phyloP scores from a whole-genome alignment of 1,140 invertebrate genomes.

The Tetragnatha versicolor region DNA sequence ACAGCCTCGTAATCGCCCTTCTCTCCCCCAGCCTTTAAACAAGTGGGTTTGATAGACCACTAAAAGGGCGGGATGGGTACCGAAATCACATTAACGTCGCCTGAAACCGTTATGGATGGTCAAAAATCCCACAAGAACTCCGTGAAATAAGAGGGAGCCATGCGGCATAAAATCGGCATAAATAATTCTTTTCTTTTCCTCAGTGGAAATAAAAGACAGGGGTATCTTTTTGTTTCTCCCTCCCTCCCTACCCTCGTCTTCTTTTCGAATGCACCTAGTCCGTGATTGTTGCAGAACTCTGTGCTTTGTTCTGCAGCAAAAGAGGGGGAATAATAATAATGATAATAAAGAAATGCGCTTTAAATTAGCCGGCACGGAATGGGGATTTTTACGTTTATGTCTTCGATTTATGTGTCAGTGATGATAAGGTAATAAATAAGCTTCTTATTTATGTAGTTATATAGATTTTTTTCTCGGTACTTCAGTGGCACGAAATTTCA shows the following conservation, averaged over 20 bases:
- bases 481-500: constrained; percentile 45
- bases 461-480: background rate
- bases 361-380: constrained; percentile 50
- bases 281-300: constrained; percentile 42
- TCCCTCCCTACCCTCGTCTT: background rate
- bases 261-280: constrained; percentile 12
- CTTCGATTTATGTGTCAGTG: constrained; percentile 55
- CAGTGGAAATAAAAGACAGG: background rate
- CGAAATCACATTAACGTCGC: constrained; percentile 9
- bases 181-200: constrained; percentile 31
- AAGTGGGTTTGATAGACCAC: constrained; percentile 21
- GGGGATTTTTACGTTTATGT: constrained; percentile 49
- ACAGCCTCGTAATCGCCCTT: constrained; percentile 11
- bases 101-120: constrained; percentile 6
- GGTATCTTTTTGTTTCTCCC: background rate
- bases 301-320: constrained; percentile 39
- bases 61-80: background rate
- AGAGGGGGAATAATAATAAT: constrained; percentile 20
- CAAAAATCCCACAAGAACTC: background rate
- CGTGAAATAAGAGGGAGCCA: background rate
- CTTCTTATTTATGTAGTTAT: constrained; percentile 51
- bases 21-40: background rate
- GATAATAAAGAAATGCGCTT: constrained; percentile 53
- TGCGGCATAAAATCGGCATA: constrained; percentile 48
- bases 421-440: constrained; percentile 55